A percentile compares a stretch with the other conserved stretches of the same genome.
Evolutionary conservation across 2,113 vertebrate genomes (phyloP).

Genomic region (Engraulis encrasicolus): DNA sequence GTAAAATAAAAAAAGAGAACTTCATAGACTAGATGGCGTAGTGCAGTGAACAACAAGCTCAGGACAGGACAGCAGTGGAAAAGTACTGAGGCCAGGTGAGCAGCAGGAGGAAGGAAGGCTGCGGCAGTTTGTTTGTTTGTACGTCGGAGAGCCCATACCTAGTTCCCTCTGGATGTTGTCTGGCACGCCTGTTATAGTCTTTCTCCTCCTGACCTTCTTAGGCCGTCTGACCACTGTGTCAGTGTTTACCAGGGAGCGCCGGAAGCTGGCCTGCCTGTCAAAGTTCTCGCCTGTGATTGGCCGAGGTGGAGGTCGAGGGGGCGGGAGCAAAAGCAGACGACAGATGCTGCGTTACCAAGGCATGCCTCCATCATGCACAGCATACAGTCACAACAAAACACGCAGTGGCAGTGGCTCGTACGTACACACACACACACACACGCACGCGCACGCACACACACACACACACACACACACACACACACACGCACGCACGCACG

Average conservation of each 20-base stretch:
- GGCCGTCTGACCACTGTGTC: slow-evolving; percentile 86
- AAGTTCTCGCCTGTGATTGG: slow-evolving; percentile 93
- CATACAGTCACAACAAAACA: not conserved
- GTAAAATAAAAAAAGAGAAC: too few species aligned
- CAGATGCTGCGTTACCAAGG: slow-evolving; percentile 57
- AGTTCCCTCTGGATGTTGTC: slow-evolving; percentile 83
- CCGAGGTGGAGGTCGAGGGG: slow-evolving; percentile 50
- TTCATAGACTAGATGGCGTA: not conserved
- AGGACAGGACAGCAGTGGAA: not conserved
- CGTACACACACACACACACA: too few species aligned
- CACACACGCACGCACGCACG: not conserved
- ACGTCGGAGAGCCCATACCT: slow-evolving; percentile 84
- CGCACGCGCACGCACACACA: not conserved
- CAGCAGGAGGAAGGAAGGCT: slow-evolving; percentile 63
- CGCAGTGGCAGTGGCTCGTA: too few species aligned
- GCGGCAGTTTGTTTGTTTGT: too few species aligned
- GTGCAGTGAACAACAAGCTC: not conserved
- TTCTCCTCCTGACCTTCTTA: slow-evolving; percentile 88
- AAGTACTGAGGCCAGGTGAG: not conserved
- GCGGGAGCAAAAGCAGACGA: slow-evolving; percentile 78
- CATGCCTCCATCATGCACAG: not conserved
- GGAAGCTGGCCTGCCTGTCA: slow-evolving; percentile 94
- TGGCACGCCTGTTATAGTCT: slow-evolving; percentile 86
- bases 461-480: not conserved
- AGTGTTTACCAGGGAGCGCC: slow-evolving; percentile 84